Conservation (phyloP, 1,140 invertebrate genomes). For the Acromyrmex heyeri region DNA sequence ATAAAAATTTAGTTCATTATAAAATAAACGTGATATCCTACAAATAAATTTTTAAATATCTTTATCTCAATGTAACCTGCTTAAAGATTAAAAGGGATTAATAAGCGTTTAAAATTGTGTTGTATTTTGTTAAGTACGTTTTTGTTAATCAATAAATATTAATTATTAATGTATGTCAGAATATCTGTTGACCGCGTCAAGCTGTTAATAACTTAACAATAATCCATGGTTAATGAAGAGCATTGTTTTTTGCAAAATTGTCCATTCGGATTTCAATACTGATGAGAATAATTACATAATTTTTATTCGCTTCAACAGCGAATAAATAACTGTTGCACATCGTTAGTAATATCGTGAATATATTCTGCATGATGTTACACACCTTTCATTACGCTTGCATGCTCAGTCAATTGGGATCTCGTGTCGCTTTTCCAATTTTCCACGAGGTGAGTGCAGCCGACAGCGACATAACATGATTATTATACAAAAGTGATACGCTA, state of each 20-base stretch:
- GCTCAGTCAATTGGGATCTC: conserved; percentile 9
- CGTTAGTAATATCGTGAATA: conserved; percentile 16
- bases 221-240: background rate
- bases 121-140: background rate
- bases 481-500: conserved; percentile 33
- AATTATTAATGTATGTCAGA: conserved; percentile 11
- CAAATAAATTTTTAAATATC: too few species aligned
- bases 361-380: conserved; percentile 1
- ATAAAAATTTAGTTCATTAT: too few species aligned
- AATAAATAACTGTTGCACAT: conserved; percentile 17
- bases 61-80: too few species aligned
- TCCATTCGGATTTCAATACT: background rate
- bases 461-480: conserved; percentile 39
- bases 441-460: conserved; percentile 32
- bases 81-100: background rate
- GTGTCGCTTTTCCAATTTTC: conserved; percentile 45
- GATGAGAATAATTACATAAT: conserved; percentile 1
- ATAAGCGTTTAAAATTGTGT: background rate
- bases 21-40: too few species aligned
- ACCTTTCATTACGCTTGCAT: conserved; percentile 29
- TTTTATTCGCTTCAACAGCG: conserved; percentile 22
- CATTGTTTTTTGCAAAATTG: background rate
- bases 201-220: background rate
- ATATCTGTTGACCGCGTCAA: background rate
- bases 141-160: background rate